Evolutionary conservation across 2,113 vertebrate species (phyloP), one percentile per base, ranked within the genome.

Genomic region (Paracanthobrama guichenoti): DNA sequence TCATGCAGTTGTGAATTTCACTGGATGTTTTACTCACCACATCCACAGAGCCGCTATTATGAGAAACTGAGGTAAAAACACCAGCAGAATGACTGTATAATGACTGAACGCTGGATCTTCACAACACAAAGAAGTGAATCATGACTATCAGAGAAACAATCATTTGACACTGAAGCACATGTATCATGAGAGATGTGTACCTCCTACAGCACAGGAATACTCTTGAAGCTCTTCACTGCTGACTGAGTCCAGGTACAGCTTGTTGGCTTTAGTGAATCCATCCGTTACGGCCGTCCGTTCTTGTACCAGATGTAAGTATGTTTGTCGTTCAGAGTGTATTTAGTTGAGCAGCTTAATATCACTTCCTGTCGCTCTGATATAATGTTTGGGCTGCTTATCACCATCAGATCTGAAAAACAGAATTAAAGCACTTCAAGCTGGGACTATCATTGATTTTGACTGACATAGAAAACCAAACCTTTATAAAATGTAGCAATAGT

Each of bases 271-370:
- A 39, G 26, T 86, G 22, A 59, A 39, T 72, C 50, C 78, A 69
- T 80, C 18, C 5, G 42, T 48, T 73, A 80, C 39, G 7, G 76
- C 35, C 44, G 53, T 28, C 55, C 26, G 26, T 80, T 80, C 84
- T 73, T 85, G 84, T 80, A 80, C 84, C 83, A 85, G 50, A 79
- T 26, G 74, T 42, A 85, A 18, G 77, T 80, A 14, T 22, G 53
- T 26, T 60, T 72, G 53, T 64, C 0, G 18, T 11, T 39, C 66
- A 85, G 42, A 62, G 66, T 60, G 67, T 77, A 85, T 69, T 39
- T 80, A 22, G 76, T 85, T 67, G 64, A 71, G 42, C 66, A 79
- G 83, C 0, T 72, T 67, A 80, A 55, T 50, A 8, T 62, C 39
- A 39, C 39, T n/a, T 44, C 55, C 50, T 57, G 44, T 69, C 64